Conservation (phyloP, 2,113 vertebrate species). For the Heliornis fulica region DNA sequence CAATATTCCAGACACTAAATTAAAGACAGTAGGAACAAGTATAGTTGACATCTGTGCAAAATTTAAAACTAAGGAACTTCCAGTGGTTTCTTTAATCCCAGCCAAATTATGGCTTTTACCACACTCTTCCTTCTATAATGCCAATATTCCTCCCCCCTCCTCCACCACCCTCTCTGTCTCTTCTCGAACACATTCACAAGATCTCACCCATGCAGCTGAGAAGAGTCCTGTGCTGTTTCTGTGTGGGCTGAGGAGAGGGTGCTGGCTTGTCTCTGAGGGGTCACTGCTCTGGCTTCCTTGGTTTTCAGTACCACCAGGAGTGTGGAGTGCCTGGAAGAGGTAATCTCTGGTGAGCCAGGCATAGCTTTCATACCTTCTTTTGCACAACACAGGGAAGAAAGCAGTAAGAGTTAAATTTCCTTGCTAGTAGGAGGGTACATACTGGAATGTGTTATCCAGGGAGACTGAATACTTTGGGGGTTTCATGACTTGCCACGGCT, state of each 20-base stretch:
- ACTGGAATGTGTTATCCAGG: neutral
- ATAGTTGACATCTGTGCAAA: slow-evolving; percentile 67
- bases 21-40: slow-evolving; percentile 65
- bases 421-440: neutral
- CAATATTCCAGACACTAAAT: slow-evolving; percentile 61
- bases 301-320: neutral
- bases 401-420: neutral
- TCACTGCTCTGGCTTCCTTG: accelerated
- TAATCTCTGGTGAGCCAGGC: neutral
- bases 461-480: neutral
- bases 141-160: neutral
- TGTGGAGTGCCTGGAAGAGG: neutral
- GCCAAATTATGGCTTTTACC: slow-evolving; percentile 65
- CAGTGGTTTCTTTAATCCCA: slow-evolving; percentile 69
- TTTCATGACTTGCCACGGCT: neutral
- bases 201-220: slow-evolving; percentile 13
- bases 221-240: neutral
- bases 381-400: neutral
- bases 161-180: neutral
- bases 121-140: slow-evolving; percentile 50
- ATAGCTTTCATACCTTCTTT: neutral
- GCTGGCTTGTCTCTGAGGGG: neutral
- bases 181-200: neutral
- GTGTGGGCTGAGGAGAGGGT: slow-evolving; percentile 7
- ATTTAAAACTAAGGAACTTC: slow-evolving; percentile 66